Evolutionary conservation across 2,888 invertebrate species (phyloP).

Genomic region (Bombyx huttoni): DNA sequence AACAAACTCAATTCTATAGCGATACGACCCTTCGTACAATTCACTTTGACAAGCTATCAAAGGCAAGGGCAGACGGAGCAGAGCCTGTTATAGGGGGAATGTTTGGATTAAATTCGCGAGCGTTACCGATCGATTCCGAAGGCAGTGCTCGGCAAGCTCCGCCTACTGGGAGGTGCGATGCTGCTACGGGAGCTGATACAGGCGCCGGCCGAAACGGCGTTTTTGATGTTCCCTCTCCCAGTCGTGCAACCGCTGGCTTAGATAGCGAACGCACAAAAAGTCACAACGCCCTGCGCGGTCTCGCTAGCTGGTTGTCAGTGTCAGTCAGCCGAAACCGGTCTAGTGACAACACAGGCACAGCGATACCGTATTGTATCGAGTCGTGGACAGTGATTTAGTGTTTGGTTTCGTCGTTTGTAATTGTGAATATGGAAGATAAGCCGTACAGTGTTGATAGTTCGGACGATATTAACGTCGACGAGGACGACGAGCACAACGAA

Average conservation of each 20-base stretch:
- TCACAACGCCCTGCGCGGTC: constrained; percentile 67
- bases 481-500: constrained; percentile 57
- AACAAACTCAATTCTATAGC: constrained; percentile 28
- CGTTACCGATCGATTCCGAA: constrained; percentile 59
- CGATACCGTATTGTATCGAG: constrained; percentile 38
- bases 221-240: constrained; percentile 53
- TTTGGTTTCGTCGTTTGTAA: constrained; percentile 35
- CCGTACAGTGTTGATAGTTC: constrained; percentile 68
- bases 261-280: constrained; percentile 64
- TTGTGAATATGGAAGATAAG: constrained; percentile 64
- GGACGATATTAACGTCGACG: constrained; percentile 65
- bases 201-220: constrained; percentile 55
- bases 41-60: constrained; percentile 35
- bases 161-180: constrained; percentile 61
- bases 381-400: constrained; percentile 50
- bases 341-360: constrained; percentile 32
- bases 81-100: constrained; percentile 23
- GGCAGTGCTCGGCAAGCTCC: constrained; percentile 60
- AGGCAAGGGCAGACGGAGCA: constrained; percentile 7
- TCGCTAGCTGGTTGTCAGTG: constrained; percentile 63
- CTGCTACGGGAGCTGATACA: constrained; percentile 65
- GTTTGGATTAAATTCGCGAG: constrained; percentile 46
- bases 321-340: constrained; percentile 43
- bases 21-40: constrained; percentile 14
- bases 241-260: constrained; percentile 41